Evolutionary conservation across 92 coral and sea anemone species (phyloP).

Genomic region (Epizoanthus illoricatus): DNA sequence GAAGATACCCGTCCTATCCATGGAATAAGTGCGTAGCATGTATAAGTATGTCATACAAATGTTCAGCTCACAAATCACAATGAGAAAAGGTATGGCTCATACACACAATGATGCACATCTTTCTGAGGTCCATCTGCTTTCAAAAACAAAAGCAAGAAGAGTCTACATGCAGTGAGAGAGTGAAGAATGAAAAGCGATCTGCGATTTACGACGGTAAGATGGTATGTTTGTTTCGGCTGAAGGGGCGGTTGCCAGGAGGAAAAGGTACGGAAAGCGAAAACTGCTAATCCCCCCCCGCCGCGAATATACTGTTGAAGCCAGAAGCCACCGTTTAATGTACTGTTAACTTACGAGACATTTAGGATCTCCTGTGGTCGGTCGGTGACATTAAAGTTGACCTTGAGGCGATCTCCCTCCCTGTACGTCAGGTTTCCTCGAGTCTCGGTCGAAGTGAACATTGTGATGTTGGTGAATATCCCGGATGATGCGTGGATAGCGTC

Average conservation of each 20-base stretch:
- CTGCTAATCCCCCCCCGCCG: no score
- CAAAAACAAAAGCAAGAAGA: no score
- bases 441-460: slow-evolving; percentile 64
- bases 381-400: slow-evolving; percentile 50
- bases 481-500: slow-evolving; percentile 62
- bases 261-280: no score
- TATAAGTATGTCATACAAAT: neutral
- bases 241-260: no score
- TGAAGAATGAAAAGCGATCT: no score
- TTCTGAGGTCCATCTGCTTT: no score
- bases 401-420: slow-evolving; percentile 40
- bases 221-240: no score
- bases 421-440: slow-evolving; percentile 64
- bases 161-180: no score
- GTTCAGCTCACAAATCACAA: neutral
- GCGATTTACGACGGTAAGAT: no score
- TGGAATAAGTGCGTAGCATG: neutral
- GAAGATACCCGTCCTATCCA: slow-evolving; percentile 50
- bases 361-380: slow-evolving; percentile 72
- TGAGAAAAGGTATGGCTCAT: neutral
- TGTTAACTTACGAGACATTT: slow-evolving; percentile 62
- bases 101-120: neutral
- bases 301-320: no score
- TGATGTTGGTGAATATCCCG: slow-evolving; percentile 53
- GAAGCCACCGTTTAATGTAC: neutral